Conservation (phyloP, 2,113 vertebrate species). For the Pipa parva region DNA sequence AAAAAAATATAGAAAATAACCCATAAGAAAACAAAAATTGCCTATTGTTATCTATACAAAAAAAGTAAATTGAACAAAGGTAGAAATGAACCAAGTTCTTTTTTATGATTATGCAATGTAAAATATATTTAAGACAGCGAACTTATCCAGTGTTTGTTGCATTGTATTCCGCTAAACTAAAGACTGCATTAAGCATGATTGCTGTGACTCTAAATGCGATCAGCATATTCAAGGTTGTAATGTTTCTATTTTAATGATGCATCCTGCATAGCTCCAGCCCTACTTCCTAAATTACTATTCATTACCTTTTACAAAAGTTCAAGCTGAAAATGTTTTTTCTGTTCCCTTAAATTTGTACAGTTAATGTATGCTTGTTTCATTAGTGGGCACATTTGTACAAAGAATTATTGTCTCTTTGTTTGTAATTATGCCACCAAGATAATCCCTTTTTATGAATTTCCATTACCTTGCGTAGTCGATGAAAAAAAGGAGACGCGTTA, state of each 20-base stretch:
- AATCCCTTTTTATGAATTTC: slow-evolving; percentile 34
- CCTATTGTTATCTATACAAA: too few species aligned
- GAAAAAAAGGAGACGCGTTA: slow-evolving; percentile 21
- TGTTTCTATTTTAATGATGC: slow-evolving; percentile 32
- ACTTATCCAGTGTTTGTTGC: background rate
- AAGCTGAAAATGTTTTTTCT: slow-evolving; percentile 29
- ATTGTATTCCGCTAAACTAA: slow-evolving; percentile 17
- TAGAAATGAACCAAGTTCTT: background rate
- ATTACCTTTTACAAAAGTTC: slow-evolving; percentile 37
- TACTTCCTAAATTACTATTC: slow-evolving; percentile 37
- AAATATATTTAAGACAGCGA: slow-evolving; percentile 1
- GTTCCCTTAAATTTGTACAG: slow-evolving; percentile 23
- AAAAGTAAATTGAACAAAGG: too few species aligned
- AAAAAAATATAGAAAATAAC: too few species aligned
- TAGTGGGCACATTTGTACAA: slow-evolving; percentile 29
- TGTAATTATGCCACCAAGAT: slow-evolving; percentile 34
- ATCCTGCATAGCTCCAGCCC: slow-evolving; percentile 5
- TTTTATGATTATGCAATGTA: background rate
- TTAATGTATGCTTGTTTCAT: slow-evolving; percentile 39
- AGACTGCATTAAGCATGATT: slow-evolving; percentile 19
- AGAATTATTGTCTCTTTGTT: slow-evolving; percentile 37
- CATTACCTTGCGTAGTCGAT: slow-evolving; percentile 30
- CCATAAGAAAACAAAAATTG: too few species aligned
- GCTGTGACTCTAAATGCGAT: slow-evolving; percentile 7
- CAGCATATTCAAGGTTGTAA: slow-evolving; percentile 21